A percentile compares a stretch with the other conserved stretches of the same genome.
These are phyloP conservation scores for Scolopax bukidnonensis DNA, from an alignment of 2,797 vertebrate species.

Conservation along the genomic window DNA sequence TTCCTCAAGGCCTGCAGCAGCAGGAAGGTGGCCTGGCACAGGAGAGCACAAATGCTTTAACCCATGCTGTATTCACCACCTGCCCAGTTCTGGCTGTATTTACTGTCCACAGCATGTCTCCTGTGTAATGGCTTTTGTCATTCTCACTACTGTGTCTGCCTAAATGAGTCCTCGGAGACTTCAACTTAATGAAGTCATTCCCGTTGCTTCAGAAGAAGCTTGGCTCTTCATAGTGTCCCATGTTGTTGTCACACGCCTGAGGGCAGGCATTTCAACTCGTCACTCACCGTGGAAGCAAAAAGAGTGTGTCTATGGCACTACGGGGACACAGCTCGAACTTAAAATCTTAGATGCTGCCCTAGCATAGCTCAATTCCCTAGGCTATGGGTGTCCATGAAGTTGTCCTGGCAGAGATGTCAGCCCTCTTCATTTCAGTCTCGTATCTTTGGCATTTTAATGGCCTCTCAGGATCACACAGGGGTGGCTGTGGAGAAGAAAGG, in stretches of 20 bases:
- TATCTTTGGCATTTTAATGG: neutral
- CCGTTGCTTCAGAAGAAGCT: neutral
- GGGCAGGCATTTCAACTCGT: neutral
- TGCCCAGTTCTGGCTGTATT: neutral
- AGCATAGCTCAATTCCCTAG: neutral
- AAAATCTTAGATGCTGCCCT: neutral
- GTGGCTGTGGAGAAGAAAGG: neutral
- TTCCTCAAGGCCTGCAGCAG: neutral
- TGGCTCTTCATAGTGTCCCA: neutral
- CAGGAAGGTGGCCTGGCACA: neutral
- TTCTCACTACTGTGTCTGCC: neutral
- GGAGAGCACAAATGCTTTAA: neutral
- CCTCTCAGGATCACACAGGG: neutral
- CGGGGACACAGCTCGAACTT: neutral
- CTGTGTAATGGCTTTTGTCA: neutral
- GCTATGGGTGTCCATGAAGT: neutral
- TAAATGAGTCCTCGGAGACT: neutral
- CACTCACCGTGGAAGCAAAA: neutral
- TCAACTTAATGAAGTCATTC: neutral
- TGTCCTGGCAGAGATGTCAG: neutral
- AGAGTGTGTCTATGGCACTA: neutral
- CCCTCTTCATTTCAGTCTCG: neutral
- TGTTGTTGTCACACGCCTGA: neutral
- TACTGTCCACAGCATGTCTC: fast-evolving
- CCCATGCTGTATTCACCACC: fast-evolving